Percentiles rank a stretch among this genome's conserved stretches.
Conservation (phyloP, 2,113 vertebrate genomes). For the Anguilla japonica region DNA sequence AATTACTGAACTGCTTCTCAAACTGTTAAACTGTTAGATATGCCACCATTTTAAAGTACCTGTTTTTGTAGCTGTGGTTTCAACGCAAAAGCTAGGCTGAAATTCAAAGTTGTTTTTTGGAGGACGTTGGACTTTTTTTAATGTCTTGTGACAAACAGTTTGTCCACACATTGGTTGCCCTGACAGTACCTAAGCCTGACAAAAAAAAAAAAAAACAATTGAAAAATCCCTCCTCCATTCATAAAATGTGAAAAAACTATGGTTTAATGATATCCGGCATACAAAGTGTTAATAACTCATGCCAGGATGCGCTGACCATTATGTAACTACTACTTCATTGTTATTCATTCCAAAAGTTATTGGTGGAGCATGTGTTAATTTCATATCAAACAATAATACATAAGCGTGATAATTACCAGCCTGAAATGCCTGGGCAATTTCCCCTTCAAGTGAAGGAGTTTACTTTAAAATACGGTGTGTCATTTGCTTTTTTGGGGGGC, state of each 20-base stretch:
- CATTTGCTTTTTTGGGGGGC: not conserved
- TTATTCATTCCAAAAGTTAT: slow-evolving; percentile 54
- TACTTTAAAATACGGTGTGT: slow-evolving; percentile 5
- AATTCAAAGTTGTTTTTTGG: not conserved
- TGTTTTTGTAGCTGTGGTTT: not conserved
- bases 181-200: slow-evolving; percentile 15
- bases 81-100: not conserved
- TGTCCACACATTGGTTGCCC: slow-evolving; percentile 42
- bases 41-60: not conserved
- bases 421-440: slow-evolving; percentile 13
- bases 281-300: slow-evolving; percentile 51
- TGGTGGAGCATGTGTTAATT: slow-evolving; percentile 56
- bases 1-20: not conserved
- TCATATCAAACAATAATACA: slow-evolving; percentile 58
- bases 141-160: not conserved
- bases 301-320: slow-evolving; percentile 55
- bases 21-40: not conserved
- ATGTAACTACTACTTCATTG: slow-evolving; percentile 61
- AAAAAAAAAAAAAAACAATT: slow-evolving; percentile 42
- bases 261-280: slow-evolving; percentile 48
- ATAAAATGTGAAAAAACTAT: slow-evolving; percentile 41
- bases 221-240: slow-evolving; percentile 39
- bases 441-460: not conserved
- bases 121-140: not conserved
- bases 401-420: slow-evolving; percentile 38